phyloP scores from a whole-genome alignment of 2,113 vertebrate genomes.

The Brachionichthys hirsutus region DNA sequence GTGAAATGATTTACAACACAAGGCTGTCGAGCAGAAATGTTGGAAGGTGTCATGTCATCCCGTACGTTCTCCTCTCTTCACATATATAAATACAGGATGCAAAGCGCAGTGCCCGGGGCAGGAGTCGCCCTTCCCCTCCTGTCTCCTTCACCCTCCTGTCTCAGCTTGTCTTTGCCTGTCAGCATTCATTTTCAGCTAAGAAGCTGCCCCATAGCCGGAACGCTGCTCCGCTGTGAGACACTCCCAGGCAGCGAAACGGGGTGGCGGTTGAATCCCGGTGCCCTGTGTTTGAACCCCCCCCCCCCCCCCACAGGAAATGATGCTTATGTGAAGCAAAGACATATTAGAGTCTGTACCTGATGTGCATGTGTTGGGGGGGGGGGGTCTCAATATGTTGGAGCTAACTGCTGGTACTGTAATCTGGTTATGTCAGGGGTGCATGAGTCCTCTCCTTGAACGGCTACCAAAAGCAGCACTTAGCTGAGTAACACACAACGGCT shows the following conservation, averaged over 20 bases:
- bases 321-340: constrained; percentile 28
- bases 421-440: constrained; percentile 32
- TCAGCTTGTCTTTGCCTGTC: constrained; percentile 59
- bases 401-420: too few relatives aligned
- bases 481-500: constrained; percentile 49
- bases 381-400: too few relatives aligned
- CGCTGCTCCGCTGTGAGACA: too few relatives aligned
- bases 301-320: constrained; percentile 24
- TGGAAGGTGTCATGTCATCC: constrained; percentile 15
- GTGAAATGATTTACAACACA: neutral
- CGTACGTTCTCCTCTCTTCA: constrained; percentile 18
- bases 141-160: constrained; percentile 40
- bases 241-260: constrained; percentile 1
- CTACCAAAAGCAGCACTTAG: constrained; percentile 56
- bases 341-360: constrained; percentile 24
- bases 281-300: constrained; percentile 10
- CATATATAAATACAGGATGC: constrained; percentile 43
- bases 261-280: constrained; percentile 4
- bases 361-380: too few relatives aligned
- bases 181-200: constrained; percentile 38
- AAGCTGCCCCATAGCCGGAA: constrained; percentile 32
- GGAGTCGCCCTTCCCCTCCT: constrained; percentile 14
- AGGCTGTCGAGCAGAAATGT: neutral
- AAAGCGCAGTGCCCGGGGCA: constrained; percentile 36
- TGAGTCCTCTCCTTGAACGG: constrained; percentile 62